Evolutionary conservation across 92 coral and sea anemone species (phyloP).

Genomic region (Bergia puertoricense): DNA sequence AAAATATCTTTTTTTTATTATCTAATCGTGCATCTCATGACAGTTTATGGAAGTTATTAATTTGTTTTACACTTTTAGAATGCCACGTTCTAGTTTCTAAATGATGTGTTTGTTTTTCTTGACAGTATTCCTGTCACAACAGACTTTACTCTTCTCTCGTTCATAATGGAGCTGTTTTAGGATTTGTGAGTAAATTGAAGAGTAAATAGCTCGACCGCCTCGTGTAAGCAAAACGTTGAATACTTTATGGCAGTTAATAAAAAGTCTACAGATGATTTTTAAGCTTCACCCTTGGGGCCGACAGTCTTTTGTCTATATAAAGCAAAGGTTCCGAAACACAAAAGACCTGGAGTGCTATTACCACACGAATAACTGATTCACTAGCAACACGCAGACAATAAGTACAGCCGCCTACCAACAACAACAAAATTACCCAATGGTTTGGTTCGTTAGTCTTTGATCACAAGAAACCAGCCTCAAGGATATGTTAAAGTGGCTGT

Average conservation of each 20-base stretch:
- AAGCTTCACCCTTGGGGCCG: constrained; percentile 7
- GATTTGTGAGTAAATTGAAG: neutral
- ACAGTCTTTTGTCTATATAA: neutral
- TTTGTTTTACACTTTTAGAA: neutral
- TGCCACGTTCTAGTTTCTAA: neutral
- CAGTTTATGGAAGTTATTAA: neutral
- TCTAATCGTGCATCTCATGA: neutral
- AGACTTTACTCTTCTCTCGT: neutral
- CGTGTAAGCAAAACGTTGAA: neutral
- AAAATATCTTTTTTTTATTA: neutral
- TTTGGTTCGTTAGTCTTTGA: neutral
- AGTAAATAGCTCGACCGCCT: neutral
- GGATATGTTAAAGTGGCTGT: neutral
- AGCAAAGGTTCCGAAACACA: neutral
- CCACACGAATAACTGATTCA: constrained; percentile 3
- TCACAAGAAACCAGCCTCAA: neutral
- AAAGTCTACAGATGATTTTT: constrained; percentile 4
- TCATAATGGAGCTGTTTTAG: neutral
- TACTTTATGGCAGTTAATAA: neutral
- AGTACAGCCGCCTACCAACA: neutral
- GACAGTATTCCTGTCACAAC: neutral
- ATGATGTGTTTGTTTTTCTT: neutral
- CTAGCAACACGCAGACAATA: neutral
- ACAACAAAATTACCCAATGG: neutral
- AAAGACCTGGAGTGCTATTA: neutral